Conservation (phyloP, 2,797 vertebrate species). For the Channa striata region DNA sequence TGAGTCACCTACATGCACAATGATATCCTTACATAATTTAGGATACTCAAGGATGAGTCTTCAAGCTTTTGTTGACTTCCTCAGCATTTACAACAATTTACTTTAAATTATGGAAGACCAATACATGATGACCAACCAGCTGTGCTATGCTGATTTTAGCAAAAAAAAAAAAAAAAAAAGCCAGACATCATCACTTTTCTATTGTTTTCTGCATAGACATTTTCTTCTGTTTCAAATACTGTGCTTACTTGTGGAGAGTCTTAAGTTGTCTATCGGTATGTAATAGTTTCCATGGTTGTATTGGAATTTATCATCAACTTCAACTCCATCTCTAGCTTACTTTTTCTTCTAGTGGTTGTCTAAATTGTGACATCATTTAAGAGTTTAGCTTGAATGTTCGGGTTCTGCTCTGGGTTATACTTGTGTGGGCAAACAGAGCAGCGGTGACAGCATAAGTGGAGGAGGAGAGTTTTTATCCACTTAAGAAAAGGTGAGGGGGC, state of each 20-base stretch:
- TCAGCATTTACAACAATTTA: slow-evolving; percentile 37
- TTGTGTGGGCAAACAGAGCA: slow-evolving; percentile 42
- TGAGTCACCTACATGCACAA: slow-evolving; percentile 43
- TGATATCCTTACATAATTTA: slow-evolving; percentile 54
- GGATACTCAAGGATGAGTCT: slow-evolving; percentile 27
- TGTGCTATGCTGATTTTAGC: slow-evolving; percentile 39
- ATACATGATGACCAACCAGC: slow-evolving; percentile 15
- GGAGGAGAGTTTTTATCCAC: slow-evolving; percentile 36
- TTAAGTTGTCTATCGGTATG: background rate
- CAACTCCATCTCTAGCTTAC: background rate
- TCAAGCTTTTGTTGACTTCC: slow-evolving; percentile 35
- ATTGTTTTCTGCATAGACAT: slow-evolving; percentile 34
- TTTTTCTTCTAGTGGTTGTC: background rate
- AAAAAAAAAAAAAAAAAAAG: slow-evolving; percentile 10
- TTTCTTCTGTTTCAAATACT: slow-evolving; percentile 7
- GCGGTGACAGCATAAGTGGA: slow-evolving; percentile 29
- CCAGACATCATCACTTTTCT: slow-evolving; percentile 48
- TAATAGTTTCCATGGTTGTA: background rate
- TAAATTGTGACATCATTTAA: slow-evolving; percentile 4
- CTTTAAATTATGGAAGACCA: slow-evolving; percentile 26
- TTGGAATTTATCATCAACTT: background rate
- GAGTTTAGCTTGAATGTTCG: slow-evolving; percentile 7
- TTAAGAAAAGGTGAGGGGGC: slow-evolving; percentile 30
- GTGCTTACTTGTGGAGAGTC: background rate
- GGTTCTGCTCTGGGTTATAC: slow-evolving; percentile 29